Base-by-base conservation (phyloP, 1,140 invertebrate species). In the Leptinotarsa undecemlineata region DNA sequence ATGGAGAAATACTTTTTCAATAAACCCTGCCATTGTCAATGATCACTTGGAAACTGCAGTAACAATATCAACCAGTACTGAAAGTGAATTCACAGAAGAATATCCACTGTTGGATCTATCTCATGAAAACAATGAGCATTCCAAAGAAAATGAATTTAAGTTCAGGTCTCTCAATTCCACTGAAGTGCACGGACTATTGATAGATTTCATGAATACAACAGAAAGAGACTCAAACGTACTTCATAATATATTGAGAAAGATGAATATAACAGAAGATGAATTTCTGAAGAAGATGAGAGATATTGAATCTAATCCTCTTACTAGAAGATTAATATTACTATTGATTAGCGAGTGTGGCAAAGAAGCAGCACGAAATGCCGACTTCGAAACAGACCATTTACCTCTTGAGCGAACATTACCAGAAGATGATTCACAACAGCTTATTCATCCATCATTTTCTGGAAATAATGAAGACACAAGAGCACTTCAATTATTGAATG, bases 281-380 rank as follows among this genome's bases (percentile, higher is more conserved):
- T 92, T 92, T 67, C 83, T 94, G 60, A 89, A 90, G 73, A 91
- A 93, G 6, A 94, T 95, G 92, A 91, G 92, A 78, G 90, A 93
- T 83, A 93, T 93, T 3, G 90, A 92, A 79, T 90, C 88, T 72
- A 94, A 94, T 82, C 90, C 90, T 62, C 91, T 92, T 1, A 91
- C 94, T 0, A 87, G 91, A 71, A 89, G 92, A 66, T 83, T 95
- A 17, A 90, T 95, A 51, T 82, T 95, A 13, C 82, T 95, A 15
- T 85, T 95, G 72, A 92, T 95, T 14, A 92, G 90, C 77, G 92
- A 92, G 69, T 93, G 92, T 80, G 92, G 91, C 74, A 90, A 92
- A 80, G 68, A 88, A 82, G 82, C 85, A 82, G 88, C 92, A 84
- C 85, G 92, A 80, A 86, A 91, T 83, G 89, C 90, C 83, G 88